phyloP scores from a whole-genome alignment of 2,888 invertebrate species.

The Lasius fuliginosus region DNA sequence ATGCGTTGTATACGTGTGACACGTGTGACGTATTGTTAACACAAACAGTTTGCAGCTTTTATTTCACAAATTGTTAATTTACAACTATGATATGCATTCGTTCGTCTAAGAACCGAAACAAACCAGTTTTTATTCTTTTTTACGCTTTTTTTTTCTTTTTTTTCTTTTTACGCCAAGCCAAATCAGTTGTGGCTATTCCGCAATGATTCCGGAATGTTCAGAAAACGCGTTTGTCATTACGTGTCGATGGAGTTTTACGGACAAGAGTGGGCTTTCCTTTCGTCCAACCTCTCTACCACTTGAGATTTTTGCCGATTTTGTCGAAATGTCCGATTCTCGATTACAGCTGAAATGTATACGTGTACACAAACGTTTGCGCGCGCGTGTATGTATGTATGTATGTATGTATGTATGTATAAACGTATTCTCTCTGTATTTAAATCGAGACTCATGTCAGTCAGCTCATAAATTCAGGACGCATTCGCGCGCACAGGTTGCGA shows the following conservation, averaged over 20 bases:
- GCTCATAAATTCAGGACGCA: constrained; percentile 29
- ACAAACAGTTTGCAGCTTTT: constrained; percentile 90
- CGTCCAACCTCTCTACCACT: not conserved
- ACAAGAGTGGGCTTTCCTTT: constrained; percentile 42
- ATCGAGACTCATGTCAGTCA: not conserved
- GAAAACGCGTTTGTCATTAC: constrained; percentile 28
- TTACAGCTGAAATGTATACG: constrained; percentile 33
- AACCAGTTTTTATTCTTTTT: constrained; percentile 63
- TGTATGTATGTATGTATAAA: not conserved
- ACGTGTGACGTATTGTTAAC: constrained; percentile 80
- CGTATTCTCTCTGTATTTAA: not conserved
- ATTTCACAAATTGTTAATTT: constrained; percentile 94
- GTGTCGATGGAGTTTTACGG: constrained; percentile 32
- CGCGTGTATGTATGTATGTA: not conserved
- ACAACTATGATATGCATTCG: constrained; percentile 97
- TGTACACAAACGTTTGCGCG: constrained; percentile 39
- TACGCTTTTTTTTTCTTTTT: not conserved
- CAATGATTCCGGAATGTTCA: constrained; percentile 71
- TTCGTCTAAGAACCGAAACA: constrained; percentile 89
- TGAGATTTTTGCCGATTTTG: constrained; percentile 30
- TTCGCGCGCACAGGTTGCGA: not conserved
- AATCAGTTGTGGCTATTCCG: constrained; percentile 71
- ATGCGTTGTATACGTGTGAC: not conserved
- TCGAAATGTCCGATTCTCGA: constrained; percentile 31
- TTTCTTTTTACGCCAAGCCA: constrained; percentile 64